Base-by-base conservation (phyloP, 92 coral and sea anemone genomes). In the Scolanthus callimorphus region DNA sequence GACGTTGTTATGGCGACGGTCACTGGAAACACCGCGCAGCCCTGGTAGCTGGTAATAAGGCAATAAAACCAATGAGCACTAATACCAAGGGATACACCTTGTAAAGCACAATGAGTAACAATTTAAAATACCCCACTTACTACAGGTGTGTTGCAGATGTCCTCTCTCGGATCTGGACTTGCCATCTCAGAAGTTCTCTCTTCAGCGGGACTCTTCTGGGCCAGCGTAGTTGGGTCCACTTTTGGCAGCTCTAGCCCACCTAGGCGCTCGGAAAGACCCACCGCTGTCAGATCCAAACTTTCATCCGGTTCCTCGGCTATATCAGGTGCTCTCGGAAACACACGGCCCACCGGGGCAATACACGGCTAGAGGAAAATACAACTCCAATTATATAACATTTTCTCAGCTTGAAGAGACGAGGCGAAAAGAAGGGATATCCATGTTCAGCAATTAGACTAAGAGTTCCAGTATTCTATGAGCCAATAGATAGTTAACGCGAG, bases 331-430 rank as follows among this genome's bases (percentile, higher is more conserved):
- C 81, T 82, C 20, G 86, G 86, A 29, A 87, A 87, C 4, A 74
- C 83, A 34, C 69, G 77, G 1, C 95, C 96, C 23, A 88, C 78
- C 11, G 80, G 96, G 22, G 79, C 60, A n/a, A 77, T 69, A 15
- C 64, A 72, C 10, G 78, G 55, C 86, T 80, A 28, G 19, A 25
- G 21, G 39, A 29, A 37, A 20, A 49, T 28, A 49, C 15, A 23
- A 19, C 4, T 6, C 45, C 11, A 29, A 13, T 9, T n/a, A 13
- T 46, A 48, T 11, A 48, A n/a, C n/a, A n/a, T n/a, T n/a, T n/a
- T n/a, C n/a, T n/a, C n/a, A n/a, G n/a, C n/a, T n/a, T n/a, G n/a
- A n/a, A n/a, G n/a, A n/a, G n/a, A n/a, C n/a, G n/a, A n/a, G n/a
- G n/a, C n/a, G n/a, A n/a, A n/a, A n/a, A n/a, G n/a, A n/a, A n/a